A percentile compares a stretch with the other conserved stretches of the same genome.
These are phyloP conservation scores for Motacilla tschutschensis DNA, from an alignment of 2,113 vertebrate species.

Conservation along the genomic window DNA sequence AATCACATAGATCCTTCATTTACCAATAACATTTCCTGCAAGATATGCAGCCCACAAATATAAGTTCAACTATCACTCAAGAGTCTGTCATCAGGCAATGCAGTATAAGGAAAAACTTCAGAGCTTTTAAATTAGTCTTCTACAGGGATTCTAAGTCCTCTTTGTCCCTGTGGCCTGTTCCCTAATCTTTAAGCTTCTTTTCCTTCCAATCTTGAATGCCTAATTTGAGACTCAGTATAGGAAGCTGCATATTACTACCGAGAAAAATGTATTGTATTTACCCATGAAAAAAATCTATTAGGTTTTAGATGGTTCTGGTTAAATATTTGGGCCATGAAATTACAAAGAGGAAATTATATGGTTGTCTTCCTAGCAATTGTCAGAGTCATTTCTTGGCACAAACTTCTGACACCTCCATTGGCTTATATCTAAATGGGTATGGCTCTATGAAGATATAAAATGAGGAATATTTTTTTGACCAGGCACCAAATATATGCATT, in stretches of 20 bases:
- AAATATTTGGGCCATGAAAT: not conserved
- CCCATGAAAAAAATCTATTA: not conserved
- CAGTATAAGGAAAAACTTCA: not conserved
- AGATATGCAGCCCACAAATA: not conserved
- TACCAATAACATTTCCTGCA: not conserved
- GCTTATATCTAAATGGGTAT: not conserved
- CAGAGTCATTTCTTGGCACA: not conserved
- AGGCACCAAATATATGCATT: not conserved
- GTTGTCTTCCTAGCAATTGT: not conserved
- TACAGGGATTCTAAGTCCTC: not conserved
- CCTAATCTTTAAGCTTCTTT: not conserved
- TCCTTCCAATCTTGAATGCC: not conserved
- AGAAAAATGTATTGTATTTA: not conserved
- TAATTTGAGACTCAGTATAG: not conserved
- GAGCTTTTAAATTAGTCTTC: not conserved
- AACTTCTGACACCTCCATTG: not conserved
- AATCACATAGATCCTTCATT: not conserved
- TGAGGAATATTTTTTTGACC: not conserved
- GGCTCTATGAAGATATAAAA: not conserved
- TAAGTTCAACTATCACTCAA: not conserved
- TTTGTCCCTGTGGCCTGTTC: not conserved
- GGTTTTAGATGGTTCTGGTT: not conserved
- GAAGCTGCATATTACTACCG: not conserved
- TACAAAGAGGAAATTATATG: not conserved
- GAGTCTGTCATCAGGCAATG: not conserved